These are phyloP conservation scores for Thera obeliscata DNA, from an alignment of 2,888 invertebrate genomes.

Conservation along the genomic window DNA sequence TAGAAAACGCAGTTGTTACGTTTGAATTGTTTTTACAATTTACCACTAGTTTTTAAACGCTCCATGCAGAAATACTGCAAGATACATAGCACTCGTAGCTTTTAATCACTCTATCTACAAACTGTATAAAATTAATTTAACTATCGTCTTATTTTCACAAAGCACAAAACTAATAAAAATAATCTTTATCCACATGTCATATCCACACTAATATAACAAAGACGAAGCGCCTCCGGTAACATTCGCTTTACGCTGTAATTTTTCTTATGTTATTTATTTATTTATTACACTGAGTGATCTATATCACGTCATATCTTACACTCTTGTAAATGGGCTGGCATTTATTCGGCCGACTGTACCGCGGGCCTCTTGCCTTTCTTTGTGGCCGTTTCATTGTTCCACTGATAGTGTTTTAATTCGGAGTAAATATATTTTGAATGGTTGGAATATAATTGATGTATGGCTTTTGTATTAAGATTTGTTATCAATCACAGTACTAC, in stretches of 20 bases:
- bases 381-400: slow-evolving; percentile 52
- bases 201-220: slow-evolving; percentile 58
- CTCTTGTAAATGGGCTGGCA: slow-evolving; percentile 82
- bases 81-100: background rate
- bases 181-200: slow-evolving; percentile 17
- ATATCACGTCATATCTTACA: slow-evolving; percentile 84
- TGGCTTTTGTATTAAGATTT: slow-evolving; percentile 11
- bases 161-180: background rate
- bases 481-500: slow-evolving; percentile 20
- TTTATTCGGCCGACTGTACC: slow-evolving; percentile 65
- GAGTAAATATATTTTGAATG: slow-evolving; percentile 38
- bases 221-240: slow-evolving; percentile 79
- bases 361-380: slow-evolving; percentile 46
- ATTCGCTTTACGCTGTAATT: slow-evolving; percentile 84
- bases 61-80: too few species aligned
- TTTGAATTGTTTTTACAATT: too few species aligned
- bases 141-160: too few species aligned
- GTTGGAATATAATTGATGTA: slow-evolving; percentile 18
- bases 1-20: too few species aligned
- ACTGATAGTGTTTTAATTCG: slow-evolving; percentile 43
- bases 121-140: background rate
- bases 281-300: slow-evolving; percentile 84
- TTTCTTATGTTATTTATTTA: slow-evolving; percentile 85
- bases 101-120: background rate
- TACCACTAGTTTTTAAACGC: too few species aligned